A percentile compares a stretch with the other conserved stretches of the same genome.
Conservation (phyloP, 2,113 vertebrate species). For the Lipophrys pholis region DNA sequence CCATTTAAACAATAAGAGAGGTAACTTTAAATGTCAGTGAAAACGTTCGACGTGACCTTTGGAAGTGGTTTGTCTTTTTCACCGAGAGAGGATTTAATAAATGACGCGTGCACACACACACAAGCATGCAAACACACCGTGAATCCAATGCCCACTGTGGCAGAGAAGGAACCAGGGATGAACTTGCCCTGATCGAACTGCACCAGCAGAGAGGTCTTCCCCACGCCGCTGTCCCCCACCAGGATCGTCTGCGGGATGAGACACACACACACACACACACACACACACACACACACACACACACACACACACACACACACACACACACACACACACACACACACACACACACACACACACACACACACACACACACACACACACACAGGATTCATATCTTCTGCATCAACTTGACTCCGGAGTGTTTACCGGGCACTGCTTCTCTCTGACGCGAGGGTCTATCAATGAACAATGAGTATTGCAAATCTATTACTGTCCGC, state of each 20-base stretch:
- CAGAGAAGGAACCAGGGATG: constrained; percentile 92
- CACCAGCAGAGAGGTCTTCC: constrained; percentile 92
- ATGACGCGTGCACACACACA: no score
- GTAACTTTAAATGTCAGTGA: no score
- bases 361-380: constrained; percentile 7
- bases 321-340: not conserved
- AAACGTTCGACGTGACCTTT: no score
- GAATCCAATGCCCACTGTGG: constrained; percentile 93
- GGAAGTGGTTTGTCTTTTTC: no score
- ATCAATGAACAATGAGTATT: no score
- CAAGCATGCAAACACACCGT: constrained; percentile 79
- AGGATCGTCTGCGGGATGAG: constrained; percentile 87
- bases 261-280: not conserved
- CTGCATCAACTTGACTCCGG: no score
- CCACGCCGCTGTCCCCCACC: constrained; percentile 92
- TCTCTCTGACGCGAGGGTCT: not conserved
- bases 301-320: not conserved
- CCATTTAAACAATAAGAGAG: no score
- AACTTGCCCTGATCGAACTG: constrained; percentile 97
- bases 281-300: not conserved
- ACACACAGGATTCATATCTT: not conserved
- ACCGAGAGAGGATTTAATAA: no score
- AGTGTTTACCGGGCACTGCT: not conserved
- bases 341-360: no score
- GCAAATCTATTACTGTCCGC: not conserved